phyloP scores from a whole-genome alignment of 1,140 invertebrate genomes.

The Acromyrmex echinatior region DNA sequence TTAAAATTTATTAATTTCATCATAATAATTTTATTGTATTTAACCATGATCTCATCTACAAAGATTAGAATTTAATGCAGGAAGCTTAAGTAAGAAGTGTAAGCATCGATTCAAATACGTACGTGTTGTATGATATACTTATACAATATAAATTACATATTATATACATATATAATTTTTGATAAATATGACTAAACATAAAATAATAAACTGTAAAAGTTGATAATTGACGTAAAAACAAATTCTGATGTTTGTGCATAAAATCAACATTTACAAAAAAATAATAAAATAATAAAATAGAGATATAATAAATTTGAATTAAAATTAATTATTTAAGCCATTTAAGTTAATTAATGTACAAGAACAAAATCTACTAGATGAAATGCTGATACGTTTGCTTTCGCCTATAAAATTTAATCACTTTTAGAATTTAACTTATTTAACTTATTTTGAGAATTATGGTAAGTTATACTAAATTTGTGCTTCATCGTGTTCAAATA shows the following conservation, averaged over 20 bases:
- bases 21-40: neutral
- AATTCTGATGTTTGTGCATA: neutral
- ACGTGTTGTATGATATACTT: neutral
- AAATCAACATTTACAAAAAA: neutral
- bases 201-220: neutral
- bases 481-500: too few species aligned
- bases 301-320: neutral
- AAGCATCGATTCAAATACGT: too few species aligned
- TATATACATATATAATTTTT: neutral
- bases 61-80: neutral
- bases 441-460: too few species aligned
- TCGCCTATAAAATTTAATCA: too few species aligned
- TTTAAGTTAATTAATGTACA: too few species aligned
- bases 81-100: too few species aligned
- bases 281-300: neutral
- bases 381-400: too few species aligned
- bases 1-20: neutral
- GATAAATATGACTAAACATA: neutral
- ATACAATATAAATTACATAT: neutral
- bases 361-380: too few species aligned
- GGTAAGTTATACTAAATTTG: too few species aligned
- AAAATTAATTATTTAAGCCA: neutral
- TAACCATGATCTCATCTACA: neutral
- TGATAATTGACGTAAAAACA: neutral
- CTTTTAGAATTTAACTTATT: too few species aligned